These are phyloP conservation scores for Limnephilus lunatus DNA, from an alignment of 2,888 invertebrate species.

Conservation along the genomic window DNA sequence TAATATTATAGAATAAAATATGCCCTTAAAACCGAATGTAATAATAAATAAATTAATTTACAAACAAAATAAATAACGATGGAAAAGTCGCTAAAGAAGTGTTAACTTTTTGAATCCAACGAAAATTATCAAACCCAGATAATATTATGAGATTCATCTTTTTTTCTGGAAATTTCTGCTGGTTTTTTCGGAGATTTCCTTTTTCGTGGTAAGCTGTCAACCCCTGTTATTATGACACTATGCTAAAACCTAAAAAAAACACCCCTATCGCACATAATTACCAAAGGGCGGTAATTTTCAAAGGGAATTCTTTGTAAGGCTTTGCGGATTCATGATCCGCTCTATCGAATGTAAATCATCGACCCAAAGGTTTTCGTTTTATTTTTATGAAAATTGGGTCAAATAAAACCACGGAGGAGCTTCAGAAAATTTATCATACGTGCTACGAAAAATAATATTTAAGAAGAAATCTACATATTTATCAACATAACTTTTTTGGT, in stretches of 20 bases:
- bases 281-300: conserved; percentile 18
- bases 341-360: conserved; percentile 10
- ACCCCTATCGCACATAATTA: conserved; percentile 27
- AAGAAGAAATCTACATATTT: background rate
- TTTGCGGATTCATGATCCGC: conserved; percentile 2
- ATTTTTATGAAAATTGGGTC: conserved; percentile 2
- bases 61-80: background rate
- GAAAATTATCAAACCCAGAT: background rate
- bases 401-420: background rate
- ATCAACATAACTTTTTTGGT: too few species aligned
- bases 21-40: too few species aligned
- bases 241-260: background rate
- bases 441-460: background rate
- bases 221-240: background rate
- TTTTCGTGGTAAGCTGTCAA: background rate
- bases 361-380: background rate
- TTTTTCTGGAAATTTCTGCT: background rate
- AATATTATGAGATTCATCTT: background rate
- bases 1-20: too few species aligned
- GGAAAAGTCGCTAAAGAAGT: background rate
- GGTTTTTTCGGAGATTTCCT: background rate
- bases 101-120: background rate
- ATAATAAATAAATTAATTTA: too few species aligned
- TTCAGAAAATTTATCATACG: background rate
- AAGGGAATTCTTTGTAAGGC: conserved; percentile 21